Conservation (phyloP, 2,113 vertebrate species). For the Phoenicopterus ruber region DNA sequence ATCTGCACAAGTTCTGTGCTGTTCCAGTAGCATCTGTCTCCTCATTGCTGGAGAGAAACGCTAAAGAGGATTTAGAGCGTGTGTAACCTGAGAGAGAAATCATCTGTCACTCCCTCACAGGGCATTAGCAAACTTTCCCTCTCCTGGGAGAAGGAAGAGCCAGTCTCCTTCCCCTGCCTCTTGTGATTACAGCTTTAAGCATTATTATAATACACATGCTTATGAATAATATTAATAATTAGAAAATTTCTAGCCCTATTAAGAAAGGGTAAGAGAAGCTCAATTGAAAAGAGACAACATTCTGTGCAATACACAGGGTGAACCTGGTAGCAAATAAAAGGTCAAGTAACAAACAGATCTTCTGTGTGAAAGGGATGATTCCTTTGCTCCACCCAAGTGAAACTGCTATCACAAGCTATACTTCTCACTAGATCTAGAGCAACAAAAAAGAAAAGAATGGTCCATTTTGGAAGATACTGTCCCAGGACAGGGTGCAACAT, state of each 20-base stretch:
- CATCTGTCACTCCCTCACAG: not conserved
- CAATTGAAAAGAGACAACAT: accelerated
- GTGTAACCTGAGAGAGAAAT: constrained; percentile 35
- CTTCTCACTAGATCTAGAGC: not conserved
- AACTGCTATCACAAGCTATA: not conserved
- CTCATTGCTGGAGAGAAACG: not conserved
- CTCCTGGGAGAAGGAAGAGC: not conserved
- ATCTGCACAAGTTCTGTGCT: not conserved
- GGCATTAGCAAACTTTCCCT: not conserved
- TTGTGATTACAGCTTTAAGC: not conserved
- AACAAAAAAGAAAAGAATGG: not conserved
- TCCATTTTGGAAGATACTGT: not conserved
- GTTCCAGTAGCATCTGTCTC: constrained; percentile 20
- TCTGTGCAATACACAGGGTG: not conserved
- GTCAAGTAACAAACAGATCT: not conserved
- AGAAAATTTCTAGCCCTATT: not conserved
- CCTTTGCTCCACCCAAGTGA: not conserved
- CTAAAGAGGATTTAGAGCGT: not conserved
- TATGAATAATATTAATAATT: not conserved
- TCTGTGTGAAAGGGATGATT: not conserved
- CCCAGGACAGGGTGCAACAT: not conserved
- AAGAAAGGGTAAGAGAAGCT: not conserved
- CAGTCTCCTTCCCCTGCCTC: not conserved
- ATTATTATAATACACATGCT: not conserved
- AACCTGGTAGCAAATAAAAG: not conserved